These are phyloP conservation scores for Heterohyrax brucei DNA, from an alignment of 2,797 vertebrate species.

Conservation along the genomic window DNA sequence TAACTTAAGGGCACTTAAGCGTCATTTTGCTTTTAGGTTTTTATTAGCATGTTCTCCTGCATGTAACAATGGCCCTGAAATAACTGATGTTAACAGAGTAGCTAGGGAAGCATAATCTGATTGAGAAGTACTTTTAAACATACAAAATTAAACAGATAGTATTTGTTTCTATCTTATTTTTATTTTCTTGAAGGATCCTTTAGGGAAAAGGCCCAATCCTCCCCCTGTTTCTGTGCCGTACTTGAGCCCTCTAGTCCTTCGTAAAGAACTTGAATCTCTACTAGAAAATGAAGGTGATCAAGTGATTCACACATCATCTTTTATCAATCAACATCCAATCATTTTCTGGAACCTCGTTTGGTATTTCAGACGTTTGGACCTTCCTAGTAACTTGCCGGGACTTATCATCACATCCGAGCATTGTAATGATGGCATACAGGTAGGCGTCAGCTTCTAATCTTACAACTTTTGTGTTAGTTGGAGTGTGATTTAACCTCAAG, in stretches of 20 bases:
- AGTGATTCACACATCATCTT: conserved; percentile 98
- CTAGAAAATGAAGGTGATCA: conserved; percentile 99
- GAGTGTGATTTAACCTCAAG: conserved; percentile 9
- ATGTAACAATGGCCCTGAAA: conserved; percentile 12
- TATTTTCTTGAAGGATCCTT: conserved; percentile 92
- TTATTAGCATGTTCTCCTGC: neutral
- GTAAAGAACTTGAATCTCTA: conserved; percentile 98
- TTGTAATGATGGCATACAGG: conserved; percentile 98
- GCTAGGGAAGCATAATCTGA: conserved; percentile 14
- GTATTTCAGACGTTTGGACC: conserved; percentile 97
- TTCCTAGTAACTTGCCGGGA: conserved; percentile 96
- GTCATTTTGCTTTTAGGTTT: conserved; percentile 35
- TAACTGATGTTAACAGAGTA: conserved; percentile 55
- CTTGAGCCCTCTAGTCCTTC: conserved; percentile 97
- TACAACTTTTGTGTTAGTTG: neutral
- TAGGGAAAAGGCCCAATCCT: conserved; percentile 94
- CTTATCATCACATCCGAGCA: conserved; percentile 98
- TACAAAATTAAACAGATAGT: conserved; percentile 42
- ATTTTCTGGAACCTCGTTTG: conserved; percentile 99
- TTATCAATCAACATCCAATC: conserved; percentile 99
- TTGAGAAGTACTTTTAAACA: conserved; percentile 50
- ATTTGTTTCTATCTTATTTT: conserved; percentile 30
- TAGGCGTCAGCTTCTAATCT: conserved; percentile 79
- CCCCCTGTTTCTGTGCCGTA: conserved; percentile 98
- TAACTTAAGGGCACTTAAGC: conserved; percentile 30